Percentiles rank a stretch among this genome's conserved stretches.
These are phyloP conservation scores for Drosophila trichaetosa DNA, from an alignment of 2,888 invertebrate genomes.

Conservation along the genomic window DNA sequence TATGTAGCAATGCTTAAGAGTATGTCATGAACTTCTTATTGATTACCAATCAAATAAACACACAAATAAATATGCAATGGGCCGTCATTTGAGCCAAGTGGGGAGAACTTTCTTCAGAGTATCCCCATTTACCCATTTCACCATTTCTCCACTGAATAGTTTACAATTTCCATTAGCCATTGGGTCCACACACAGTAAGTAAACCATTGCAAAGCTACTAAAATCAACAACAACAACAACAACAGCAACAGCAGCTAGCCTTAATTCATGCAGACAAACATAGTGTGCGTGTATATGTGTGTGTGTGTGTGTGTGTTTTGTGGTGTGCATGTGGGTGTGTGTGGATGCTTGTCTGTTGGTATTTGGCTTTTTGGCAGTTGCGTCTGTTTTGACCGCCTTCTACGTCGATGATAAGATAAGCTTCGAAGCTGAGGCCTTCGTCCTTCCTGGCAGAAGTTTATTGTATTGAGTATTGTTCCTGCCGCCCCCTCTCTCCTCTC, in stretches of 20 bases:
- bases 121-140: background rate
- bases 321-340: background rate
- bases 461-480: constrained; percentile 48
- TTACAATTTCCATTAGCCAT: background rate
- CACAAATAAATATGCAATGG: background rate
- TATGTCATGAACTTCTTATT: background rate
- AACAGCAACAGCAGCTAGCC: constrained; percentile 19
- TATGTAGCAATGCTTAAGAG: background rate
- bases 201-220: constrained; percentile 31
- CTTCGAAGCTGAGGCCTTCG: constrained; percentile 43
- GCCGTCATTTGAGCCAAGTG: constrained; percentile 13
- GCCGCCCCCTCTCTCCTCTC: background rate
- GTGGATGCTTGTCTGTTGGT: constrained; percentile 6
- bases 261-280: constrained; percentile 52
- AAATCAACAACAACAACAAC: constrained; percentile 24
- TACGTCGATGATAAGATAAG: constrained; percentile 71
- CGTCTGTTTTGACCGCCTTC: constrained; percentile 1
- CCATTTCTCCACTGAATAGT: background rate
- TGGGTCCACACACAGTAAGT: constrained; percentile 3
- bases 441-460: constrained; percentile 46
- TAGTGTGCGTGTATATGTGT: background rate
- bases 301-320: background rate
- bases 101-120: background rate
- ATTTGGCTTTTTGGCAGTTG: constrained; percentile 47
- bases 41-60: constrained; percentile 14